A percentile compares a stretch with the other conserved stretches of the same genome.
Evolutionary conservation across 2,797 vertebrate species (phyloP).

Genomic region (Chloroceryle inda): DNA sequence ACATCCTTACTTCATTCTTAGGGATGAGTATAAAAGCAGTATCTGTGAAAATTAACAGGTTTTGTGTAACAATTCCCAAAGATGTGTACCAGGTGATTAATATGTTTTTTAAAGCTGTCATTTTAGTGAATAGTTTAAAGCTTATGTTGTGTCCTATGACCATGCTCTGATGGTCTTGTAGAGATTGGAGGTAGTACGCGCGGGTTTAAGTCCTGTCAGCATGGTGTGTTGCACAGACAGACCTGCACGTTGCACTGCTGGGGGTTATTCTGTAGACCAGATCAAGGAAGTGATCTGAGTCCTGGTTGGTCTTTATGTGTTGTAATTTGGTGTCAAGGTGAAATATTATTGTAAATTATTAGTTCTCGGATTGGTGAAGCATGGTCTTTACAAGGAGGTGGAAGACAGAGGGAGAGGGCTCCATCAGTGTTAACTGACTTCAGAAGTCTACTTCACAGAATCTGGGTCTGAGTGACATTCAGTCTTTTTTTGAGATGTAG

Average conservation of each 20-base stretch:
- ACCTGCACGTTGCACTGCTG: neutral
- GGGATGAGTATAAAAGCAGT: neutral
- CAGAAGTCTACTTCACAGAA: neutral
- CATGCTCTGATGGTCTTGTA: rapidly evolving
- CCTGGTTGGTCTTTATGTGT: neutral
- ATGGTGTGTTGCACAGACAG: neutral
- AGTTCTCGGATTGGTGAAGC: neutral
- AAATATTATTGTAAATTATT: neutral
- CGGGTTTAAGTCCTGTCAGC: neutral
- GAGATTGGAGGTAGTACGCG: rapidly evolving
- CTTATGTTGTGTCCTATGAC: neutral
- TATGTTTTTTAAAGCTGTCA: neutral
- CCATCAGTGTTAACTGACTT: neutral
- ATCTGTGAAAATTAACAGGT: neutral
- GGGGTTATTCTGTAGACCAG: neutral
- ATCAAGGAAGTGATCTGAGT: neutral
- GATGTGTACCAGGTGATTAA: neutral
- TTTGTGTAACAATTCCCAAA: neutral
- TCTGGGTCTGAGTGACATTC: neutral
- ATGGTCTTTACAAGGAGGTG: rapidly evolving
- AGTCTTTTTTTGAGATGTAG: neutral
- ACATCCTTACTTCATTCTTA: neutral
- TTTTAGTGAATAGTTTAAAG: neutral
- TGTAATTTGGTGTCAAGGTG: neutral
- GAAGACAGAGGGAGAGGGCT: neutral